These are phyloP conservation scores for Dasysyrphus tricinctus DNA, from an alignment of 2,888 invertebrate genomes.

Conservation along the genomic window DNA sequence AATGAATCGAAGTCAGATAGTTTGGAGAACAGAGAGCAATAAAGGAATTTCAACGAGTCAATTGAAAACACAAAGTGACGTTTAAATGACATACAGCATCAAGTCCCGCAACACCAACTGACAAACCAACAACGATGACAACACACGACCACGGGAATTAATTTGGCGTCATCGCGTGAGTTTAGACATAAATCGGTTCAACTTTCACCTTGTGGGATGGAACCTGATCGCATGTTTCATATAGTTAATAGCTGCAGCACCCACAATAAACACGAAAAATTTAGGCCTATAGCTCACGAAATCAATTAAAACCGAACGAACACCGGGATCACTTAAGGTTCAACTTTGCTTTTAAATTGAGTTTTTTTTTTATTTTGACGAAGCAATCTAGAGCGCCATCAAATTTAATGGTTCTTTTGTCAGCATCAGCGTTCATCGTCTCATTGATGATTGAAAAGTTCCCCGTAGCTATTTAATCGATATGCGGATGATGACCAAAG, in stretches of 20 bases:
- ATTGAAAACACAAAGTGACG: slow-evolving; percentile 62
- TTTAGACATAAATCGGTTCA: slow-evolving; percentile 38
- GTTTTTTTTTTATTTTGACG: slow-evolving; percentile 28
- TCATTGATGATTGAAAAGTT: slow-evolving; percentile 3
- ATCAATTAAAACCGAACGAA: slow-evolving; percentile 71
- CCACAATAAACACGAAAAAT: slow-evolving; percentile 42
- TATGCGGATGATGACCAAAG: slow-evolving; percentile 6
- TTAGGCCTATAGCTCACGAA: slow-evolving; percentile 46
- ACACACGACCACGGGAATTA: slow-evolving; percentile 25
- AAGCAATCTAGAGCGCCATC: slow-evolving; percentile 53
- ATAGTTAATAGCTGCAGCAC: slow-evolving; percentile 33
- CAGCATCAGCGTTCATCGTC: slow-evolving; percentile 17
- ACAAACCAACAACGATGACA: not conserved
- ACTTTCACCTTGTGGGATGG: slow-evolving; percentile 56
- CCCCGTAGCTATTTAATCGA: slow-evolving; percentile 11
- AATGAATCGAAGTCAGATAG: slow-evolving; percentile 49
- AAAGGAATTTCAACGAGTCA: slow-evolving; percentile 63
- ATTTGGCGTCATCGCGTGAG: slow-evolving; percentile 39
- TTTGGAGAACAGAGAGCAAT: not conserved
- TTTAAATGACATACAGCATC: slow-evolving; percentile 50
- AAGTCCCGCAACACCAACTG: not conserved
- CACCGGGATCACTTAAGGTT: slow-evolving; percentile 55
- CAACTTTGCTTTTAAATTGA: not conserved
- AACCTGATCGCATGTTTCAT: slow-evolving; percentile 32
- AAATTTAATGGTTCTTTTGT: slow-evolving; percentile 50